A percentile compares a stretch with the other conserved stretches of the same genome.
These are phyloP conservation scores for Saccopteryx bilineata DNA, from an alignment of 2,113 vertebrate species.

Conservation along the genomic window DNA sequence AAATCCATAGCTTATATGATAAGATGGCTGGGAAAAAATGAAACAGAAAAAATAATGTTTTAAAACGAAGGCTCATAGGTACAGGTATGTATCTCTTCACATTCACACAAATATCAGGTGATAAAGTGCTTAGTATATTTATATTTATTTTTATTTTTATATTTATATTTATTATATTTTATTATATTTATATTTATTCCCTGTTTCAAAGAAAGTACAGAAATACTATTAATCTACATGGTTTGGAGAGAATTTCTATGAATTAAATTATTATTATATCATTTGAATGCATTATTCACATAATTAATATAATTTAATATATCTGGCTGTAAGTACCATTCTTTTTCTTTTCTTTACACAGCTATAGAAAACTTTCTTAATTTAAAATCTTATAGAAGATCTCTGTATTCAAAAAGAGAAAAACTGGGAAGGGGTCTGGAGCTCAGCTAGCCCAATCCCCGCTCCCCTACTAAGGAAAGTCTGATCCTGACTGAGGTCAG, in stretches of 20 bases:
- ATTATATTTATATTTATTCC: neutral
- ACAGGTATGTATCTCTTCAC: neutral
- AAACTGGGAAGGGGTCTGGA: neutral
- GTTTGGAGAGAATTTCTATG: neutral
- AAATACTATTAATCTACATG: neutral
- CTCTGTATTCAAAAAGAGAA: neutral
- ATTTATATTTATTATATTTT: too few species aligned
- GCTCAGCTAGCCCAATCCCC: neutral
- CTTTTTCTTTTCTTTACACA: neutral
- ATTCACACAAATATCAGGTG: neutral
- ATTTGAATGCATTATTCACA: neutral
- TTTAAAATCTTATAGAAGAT: neutral
- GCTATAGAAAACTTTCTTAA: neutral
- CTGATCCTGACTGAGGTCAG: neutral
- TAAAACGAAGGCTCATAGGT: neutral
- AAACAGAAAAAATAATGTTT: neutral
- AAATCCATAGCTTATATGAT: neutral
- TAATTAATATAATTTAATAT: conserved; percentile 45
- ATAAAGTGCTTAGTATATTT: neutral
- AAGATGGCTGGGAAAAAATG: neutral
- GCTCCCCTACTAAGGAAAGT: neutral
- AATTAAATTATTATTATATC: conserved; percentile 51
- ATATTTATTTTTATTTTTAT: too few species aligned
- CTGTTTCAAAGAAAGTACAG: conserved; percentile 23
- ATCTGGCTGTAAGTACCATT: neutral